phyloP scores from a whole-genome alignment of 2,888 invertebrate genomes.

The Noctua janthina region DNA sequence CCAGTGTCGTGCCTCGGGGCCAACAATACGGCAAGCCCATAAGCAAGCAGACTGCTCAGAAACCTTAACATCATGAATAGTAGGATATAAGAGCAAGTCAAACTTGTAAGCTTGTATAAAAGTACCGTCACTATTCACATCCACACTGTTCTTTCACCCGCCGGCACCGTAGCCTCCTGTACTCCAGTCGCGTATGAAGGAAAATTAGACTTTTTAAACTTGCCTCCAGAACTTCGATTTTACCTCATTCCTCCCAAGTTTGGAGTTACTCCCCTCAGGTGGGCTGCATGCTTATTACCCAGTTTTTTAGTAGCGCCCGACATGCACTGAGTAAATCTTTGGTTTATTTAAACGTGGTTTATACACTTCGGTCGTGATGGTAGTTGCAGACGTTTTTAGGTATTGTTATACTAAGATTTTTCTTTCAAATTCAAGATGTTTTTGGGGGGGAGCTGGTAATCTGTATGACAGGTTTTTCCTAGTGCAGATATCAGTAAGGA shows the following conservation, averaged over 20 bases:
- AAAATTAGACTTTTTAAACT: slow-evolving; percentile 90
- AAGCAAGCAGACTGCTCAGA: no score
- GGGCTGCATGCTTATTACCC: slow-evolving; percentile 80
- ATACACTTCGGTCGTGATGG: background rate
- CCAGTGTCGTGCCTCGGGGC: no score
- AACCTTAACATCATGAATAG: background rate
- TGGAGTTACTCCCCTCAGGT: slow-evolving; percentile 80
- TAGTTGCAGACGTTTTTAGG: background rate
- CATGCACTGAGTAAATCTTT: slow-evolving; percentile 35
- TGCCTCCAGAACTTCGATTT: slow-evolving; percentile 86
- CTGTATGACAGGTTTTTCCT: no score
- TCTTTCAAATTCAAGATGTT: background rate
- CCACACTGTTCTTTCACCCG: slow-evolving; percentile 61
- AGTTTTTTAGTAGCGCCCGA: slow-evolving; percentile 62
- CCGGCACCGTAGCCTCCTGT: slow-evolving; percentile 75
- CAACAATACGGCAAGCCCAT: no score
- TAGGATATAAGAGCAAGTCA: background rate
- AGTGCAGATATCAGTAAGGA: no score
- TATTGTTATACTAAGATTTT: background rate
- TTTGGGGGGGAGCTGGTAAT: no score
- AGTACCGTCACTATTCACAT: slow-evolving; percentile 46
- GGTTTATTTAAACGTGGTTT: slow-evolving; percentile 24
- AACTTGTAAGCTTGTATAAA: background rate
- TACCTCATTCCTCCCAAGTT: slow-evolving; percentile 83
- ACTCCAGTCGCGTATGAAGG: slow-evolving; percentile 88